Evolutionary conservation across 2,888 invertebrate genomes (phyloP), one percentile per base, ranked within the genome.

Genomic region (Megastigmus dorsalis): DNA sequence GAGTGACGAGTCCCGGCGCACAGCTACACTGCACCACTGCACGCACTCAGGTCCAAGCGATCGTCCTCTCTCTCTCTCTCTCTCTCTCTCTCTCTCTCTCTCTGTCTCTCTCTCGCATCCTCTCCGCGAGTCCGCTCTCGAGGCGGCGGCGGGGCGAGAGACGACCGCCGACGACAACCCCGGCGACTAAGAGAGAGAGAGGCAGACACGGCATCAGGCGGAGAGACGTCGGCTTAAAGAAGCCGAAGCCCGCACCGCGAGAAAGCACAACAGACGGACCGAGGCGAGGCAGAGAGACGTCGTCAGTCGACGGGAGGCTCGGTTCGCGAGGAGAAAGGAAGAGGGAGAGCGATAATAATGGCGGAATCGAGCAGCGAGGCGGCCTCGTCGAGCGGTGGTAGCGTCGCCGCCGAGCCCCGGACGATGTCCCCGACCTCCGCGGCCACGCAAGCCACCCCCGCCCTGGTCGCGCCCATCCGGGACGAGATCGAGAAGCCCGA

Each of bases 361-460:
- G 89, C 89, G 83, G 90, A 90, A 82, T 84, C 85, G 81, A 85
- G 84, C 81, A 89, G 90, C 84, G 91, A 90, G 82, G 86, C 87
- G 79, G 89, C 90, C 77, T 90, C 90, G 82, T 90, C 90, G 80
- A 87, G 86, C 80, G 77, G 85, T 79, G 78, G 90, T 3, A 81
- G 83, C 74, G 82, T 83, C 82, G 89, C 73, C 6, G 62, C 38
- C 79, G 81, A 80, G 54, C 78, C 82, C 18, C 67, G 82, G 74
- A 79, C 80, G 90, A 90, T 78, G 89, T 90, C 82, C 90, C 80
- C 85, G 83, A 80, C 75, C 72, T 72, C 77, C 23, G 84, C 85
- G 72, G 81, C 38, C 57, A 50, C 68, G 80, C 81, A 45, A n/a
- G 77, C 82, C 18, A 68, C 80, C 79, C 15, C 76, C 78, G 23